Evolutionary conservation across 2,113 vertebrate genomes (phyloP).

Genomic region (Sterna hirundo): DNA sequence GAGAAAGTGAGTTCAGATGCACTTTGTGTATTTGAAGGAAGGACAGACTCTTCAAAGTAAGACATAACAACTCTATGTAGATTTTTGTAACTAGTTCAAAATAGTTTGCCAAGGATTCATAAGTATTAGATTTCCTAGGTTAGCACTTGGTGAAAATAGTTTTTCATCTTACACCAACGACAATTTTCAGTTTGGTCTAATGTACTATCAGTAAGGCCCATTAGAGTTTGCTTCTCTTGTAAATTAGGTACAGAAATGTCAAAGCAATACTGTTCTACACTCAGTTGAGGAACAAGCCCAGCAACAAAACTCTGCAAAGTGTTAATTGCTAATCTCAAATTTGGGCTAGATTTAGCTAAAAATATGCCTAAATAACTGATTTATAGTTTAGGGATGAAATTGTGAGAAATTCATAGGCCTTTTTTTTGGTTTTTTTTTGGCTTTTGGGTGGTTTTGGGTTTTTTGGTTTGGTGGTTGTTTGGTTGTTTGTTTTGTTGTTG

Average conservation of each 20-base stretch:
- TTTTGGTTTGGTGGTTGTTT: not conserved
- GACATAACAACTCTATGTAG: not conserved
- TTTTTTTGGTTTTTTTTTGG: not conserved
- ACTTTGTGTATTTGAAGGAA: not conserved
- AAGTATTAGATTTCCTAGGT: not conserved
- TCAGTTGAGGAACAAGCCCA: not conserved
- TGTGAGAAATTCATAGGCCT: fast-evolving
- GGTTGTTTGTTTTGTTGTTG: not conserved
- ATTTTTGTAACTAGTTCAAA: not conserved
- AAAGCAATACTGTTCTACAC: not conserved
- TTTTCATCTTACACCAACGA: not conserved
- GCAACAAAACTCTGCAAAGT: not conserved
- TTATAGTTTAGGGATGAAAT: not conserved
- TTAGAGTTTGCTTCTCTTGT: not conserved
- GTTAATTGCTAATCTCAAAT: not conserved
- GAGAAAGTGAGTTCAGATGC: not conserved
- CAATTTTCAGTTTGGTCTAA: not conserved
- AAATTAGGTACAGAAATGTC: not conserved
- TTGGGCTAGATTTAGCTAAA: not conserved
- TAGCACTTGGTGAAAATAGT: not conserved
- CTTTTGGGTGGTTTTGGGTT: not conserved
- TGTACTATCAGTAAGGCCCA: not conserved
- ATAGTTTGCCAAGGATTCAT: not conserved
- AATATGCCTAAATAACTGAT: not conserved
- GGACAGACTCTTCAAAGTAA: not conserved